A percentile compares a stretch with the other conserved stretches of the same genome.
Conservation (phyloP, 2,797 vertebrate species). For the Sciurus vulgaris region DNA sequence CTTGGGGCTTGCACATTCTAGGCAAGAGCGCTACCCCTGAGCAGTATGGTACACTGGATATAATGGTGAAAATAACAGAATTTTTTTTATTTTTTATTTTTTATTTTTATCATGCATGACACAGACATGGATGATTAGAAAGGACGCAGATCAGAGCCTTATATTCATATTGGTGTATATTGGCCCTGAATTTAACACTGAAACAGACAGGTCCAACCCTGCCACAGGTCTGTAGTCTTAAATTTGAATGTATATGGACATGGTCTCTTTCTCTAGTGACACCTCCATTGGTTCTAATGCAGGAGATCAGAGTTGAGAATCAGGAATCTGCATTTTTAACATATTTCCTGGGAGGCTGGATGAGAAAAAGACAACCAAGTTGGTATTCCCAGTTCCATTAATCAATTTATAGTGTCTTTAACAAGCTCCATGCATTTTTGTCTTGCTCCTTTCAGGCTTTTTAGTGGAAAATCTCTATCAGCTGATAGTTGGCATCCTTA, state of each 20-base stretch:
- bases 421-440: neutral
- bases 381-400: neutral
- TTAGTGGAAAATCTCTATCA: neutral
- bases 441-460: neutral
- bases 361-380: neutral
- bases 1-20: too few species aligned
- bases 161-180: neutral
- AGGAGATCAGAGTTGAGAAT: neutral
- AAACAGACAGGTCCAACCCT: neutral
- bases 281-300: neutral
- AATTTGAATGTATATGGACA: neutral
- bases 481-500: neutral
- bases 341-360: neutral
- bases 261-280: neutral
- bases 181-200: neutral
- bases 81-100: neutral
- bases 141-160: neutral
- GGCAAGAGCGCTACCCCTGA: too few species aligned
- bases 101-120: neutral
- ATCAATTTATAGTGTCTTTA: neutral
- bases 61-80: neutral
- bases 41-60: neutral
- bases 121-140: neutral
- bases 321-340: neutral
- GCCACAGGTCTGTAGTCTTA: neutral